These are phyloP conservation scores for Hypselothyrea guttata DNA, from an alignment of 2,888 invertebrate species.

Conservation along the genomic window DNA sequence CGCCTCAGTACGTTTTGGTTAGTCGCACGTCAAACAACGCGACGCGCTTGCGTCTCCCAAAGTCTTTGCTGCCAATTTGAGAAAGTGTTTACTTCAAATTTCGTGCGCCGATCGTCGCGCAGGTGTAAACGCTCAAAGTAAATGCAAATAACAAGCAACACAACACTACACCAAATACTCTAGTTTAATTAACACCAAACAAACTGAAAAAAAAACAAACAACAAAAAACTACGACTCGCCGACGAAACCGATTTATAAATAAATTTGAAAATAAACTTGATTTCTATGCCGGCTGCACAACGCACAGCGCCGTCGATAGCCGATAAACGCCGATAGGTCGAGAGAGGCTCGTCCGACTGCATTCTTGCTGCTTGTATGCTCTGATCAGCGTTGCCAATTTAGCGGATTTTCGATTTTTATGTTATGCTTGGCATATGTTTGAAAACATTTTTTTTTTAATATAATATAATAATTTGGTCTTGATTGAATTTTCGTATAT, in stretches of 20 bases:
- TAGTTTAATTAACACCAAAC: neutral
- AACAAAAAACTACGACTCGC: neutral
- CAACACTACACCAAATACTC: constrained; percentile 7
- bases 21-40: constrained; percentile 61
- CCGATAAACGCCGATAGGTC: neutral
- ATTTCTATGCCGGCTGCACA: constrained; percentile 38
- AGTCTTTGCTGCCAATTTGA: constrained; percentile 12
- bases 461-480: no score
- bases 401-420: no score
- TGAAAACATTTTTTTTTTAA: no score
- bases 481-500: no score
- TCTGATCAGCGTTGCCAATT: no score
- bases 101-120: constrained; percentile 43
- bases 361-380: constrained; percentile 45
- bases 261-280: constrained; percentile 46
- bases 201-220: neutral
- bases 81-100: constrained; percentile 37
- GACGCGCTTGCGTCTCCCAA: constrained; percentile 52
- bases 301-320: neutral
- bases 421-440: no score
- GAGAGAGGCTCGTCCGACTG: constrained; percentile 70
- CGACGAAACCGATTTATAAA: constrained; percentile 15
- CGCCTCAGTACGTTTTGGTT: constrained; percentile 65
- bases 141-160: constrained; percentile 13
- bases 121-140: constrained; percentile 35